Percentiles rank a stretch among this genome's conserved stretches.
phyloP scores from a whole-genome alignment of 2,888 invertebrate species.

The Drosophila paracracens region DNA sequence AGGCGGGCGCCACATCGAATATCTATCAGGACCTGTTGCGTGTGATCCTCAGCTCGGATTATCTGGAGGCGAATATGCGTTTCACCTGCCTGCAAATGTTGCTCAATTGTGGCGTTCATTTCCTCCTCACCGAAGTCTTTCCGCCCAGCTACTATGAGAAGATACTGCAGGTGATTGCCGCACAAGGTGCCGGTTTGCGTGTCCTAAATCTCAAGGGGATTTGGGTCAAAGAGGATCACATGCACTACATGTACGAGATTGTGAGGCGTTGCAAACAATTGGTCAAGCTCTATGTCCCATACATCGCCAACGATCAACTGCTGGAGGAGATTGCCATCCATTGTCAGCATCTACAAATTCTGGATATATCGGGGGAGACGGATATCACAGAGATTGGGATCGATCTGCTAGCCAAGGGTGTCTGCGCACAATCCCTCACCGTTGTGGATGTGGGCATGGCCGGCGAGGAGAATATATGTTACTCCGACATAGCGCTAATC shows the following conservation, averaged over 20 bases:
- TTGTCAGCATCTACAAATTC: constrained; percentile 87
- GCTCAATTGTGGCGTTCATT: constrained; percentile 88
- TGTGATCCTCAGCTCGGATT: constrained; percentile 88
- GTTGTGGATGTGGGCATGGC: constrained; percentile 89
- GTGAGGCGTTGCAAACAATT: constrained; percentile 87
- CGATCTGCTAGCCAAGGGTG: constrained; percentile 86
- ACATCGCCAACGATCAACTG: constrained; percentile 89
- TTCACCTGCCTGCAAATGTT: constrained; percentile 88
- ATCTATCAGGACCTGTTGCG: constrained; percentile 89
- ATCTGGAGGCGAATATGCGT: constrained; percentile 89
- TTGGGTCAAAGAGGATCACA: constrained; percentile 90
- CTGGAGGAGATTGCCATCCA: constrained; percentile 87
- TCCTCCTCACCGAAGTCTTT: constrained; percentile 89
- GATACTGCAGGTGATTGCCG: constrained; percentile 88
- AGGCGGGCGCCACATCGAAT: constrained; percentile 88
- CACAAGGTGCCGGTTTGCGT: constrained; percentile 88
- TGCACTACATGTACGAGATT: constrained; percentile 87
- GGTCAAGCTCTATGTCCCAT: constrained; percentile 88
- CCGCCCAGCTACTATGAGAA: constrained; percentile 90
- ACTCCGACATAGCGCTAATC: constrained; percentile 88
- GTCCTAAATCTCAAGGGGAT: constrained; percentile 90
- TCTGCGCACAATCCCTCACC: constrained; percentile 87
- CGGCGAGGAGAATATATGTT: constrained; percentile 89
- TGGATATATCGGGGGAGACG: constrained; percentile 90
- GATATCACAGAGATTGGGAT: constrained; percentile 89